Evolutionary conservation across 2,888 invertebrate species (phyloP).

Genomic region (Lathronympha strigana): DNA sequence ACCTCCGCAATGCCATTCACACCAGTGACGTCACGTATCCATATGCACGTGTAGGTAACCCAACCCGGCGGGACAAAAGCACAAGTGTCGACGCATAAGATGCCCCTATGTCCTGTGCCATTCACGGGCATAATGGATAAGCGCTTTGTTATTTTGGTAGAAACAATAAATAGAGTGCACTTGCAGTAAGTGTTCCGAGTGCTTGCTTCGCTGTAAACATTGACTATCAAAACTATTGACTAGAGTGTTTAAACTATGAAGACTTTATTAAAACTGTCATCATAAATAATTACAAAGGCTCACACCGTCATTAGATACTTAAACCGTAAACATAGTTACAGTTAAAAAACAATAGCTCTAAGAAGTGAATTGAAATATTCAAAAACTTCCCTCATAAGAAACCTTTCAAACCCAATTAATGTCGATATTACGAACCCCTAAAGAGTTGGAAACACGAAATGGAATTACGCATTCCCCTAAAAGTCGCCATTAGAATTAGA

Average conservation of each 20-base stretch:
- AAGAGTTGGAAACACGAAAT: slow-evolving; percentile 81
- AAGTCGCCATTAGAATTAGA: slow-evolving; percentile 79
- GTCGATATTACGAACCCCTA: slow-evolving; percentile 73
- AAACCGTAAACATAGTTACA: slow-evolving; percentile 8
- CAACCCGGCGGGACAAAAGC: slow-evolving; percentile 76
- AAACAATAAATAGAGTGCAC: slow-evolving; percentile 31
- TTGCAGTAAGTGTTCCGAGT: slow-evolving; percentile 24
- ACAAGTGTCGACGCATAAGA: slow-evolving; percentile 81
- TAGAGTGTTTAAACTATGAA: background rate
- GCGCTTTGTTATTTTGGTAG: slow-evolving; percentile 34
- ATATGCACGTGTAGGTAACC: slow-evolving; percentile 65
- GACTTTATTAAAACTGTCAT: too few species aligned
- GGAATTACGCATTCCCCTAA: slow-evolving; percentile 80
- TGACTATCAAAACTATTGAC: background rate
- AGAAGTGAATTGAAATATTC: slow-evolving; percentile 61
- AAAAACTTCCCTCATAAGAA: slow-evolving; percentile 67
- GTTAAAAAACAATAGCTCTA: slow-evolving; percentile 26
- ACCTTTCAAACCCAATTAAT: slow-evolving; percentile 80
- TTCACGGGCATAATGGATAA: slow-evolving; percentile 69
- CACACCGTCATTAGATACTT: background rate
- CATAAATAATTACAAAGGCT: too few species aligned
- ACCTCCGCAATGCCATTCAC: slow-evolving; percentile 19
- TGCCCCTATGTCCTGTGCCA: slow-evolving; percentile 76
- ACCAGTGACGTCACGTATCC: slow-evolving; percentile 17
- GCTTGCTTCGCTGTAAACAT: slow-evolving; percentile 20